Evolutionary conservation across 2,797 vertebrate genomes (phyloP).

Genomic region (Selene dorsalis): DNA sequence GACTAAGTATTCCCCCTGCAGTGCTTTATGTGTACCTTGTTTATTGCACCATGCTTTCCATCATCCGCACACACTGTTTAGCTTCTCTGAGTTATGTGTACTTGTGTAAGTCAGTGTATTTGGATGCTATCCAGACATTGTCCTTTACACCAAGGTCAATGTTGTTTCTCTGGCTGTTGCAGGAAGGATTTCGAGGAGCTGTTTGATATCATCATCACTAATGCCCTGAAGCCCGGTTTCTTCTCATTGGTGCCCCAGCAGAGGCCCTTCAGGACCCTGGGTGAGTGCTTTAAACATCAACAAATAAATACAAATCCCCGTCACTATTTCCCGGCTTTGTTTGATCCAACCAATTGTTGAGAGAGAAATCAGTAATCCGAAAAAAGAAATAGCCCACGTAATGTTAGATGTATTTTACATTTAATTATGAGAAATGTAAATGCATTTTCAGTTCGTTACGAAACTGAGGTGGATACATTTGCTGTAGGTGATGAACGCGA

Average conservation of each 20-base stretch:
- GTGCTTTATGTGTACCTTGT: conserved; percentile 6
- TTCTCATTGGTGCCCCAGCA: conserved; percentile 92
- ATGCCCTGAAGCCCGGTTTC: conserved; percentile 96
- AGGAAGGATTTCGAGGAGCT: conserved; percentile 93
- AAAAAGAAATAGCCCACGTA: neutral
- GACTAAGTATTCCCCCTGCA: neutral
- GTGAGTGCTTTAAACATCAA: conserved; percentile 82
- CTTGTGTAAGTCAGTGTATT: conserved; percentile 25
- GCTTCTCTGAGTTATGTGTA: conserved; percentile 18
- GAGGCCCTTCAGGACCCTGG: conserved; percentile 92
- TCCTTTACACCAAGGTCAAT: conserved; percentile 27
- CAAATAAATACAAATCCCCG: neutral
- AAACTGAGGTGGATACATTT: no score
- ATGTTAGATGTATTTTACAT: no score
- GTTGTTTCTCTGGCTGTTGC: conserved; percentile 60
- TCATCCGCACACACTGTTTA: conserved; percentile 28
- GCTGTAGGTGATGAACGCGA: no score
- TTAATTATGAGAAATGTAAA: no score
- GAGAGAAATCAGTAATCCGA: neutral
- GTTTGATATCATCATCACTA: conserved; percentile 95
- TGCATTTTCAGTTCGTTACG: no score
- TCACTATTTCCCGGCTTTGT: neutral
- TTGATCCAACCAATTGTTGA: no score
- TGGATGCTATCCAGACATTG: conserved; percentile 43
- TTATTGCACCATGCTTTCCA: conserved; percentile 39